Base-by-base conservation (phyloP, 53 echinoderm and acorn worm species). In the Pentamera pediparva region DNA sequence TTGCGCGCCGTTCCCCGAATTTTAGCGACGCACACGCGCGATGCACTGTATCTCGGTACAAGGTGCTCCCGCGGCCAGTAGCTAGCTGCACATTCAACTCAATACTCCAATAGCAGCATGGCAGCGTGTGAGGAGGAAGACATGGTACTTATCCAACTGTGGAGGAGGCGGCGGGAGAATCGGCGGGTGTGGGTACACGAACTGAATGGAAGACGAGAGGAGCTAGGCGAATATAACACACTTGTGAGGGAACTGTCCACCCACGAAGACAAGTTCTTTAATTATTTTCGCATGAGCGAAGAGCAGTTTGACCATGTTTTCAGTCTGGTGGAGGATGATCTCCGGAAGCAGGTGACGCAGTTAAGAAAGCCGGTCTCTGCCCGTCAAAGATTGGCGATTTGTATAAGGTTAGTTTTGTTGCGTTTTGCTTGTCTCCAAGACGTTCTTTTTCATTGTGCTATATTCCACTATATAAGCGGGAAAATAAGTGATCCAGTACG, bases 321-420 rank as follows among this genome's bases (percentile, higher is more conserved):
- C 11, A 54, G n/a, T 19, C 62, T 77, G 34, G 53, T 77, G 4
- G 19, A 63, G 64, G 32, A 32, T 33, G 78, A 77, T 21, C 50
- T 77, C 5, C 33, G 50, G n/a, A 62, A 43, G 50, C 49, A 62
- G 31, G 63, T 34, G 0, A 64, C 65, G 6, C 78, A 77, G 33
- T 31, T 63, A 0, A 31, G 64, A 37, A 62, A 49, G 32, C 64
- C 51, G 50, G 52, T 63, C 39, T 62, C 63, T 31, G 63, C 64
- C 19, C 48, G 78, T 36, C 37, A 77, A 4, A 75, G 75, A 58
- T 30, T 75, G 25, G 59, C 75, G 13, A 11, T 58, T 57, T 75
- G 75, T 39, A 22, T 75, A 17, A 57, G 75, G 75, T 75, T 39
- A 75, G 60, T n/a, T n/a, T n/a, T n/a, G n/a, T n/a, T n/a, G n/a